phyloP scores from a whole-genome alignment of 2,888 invertebrate species.

The Cenopis cana region DNA sequence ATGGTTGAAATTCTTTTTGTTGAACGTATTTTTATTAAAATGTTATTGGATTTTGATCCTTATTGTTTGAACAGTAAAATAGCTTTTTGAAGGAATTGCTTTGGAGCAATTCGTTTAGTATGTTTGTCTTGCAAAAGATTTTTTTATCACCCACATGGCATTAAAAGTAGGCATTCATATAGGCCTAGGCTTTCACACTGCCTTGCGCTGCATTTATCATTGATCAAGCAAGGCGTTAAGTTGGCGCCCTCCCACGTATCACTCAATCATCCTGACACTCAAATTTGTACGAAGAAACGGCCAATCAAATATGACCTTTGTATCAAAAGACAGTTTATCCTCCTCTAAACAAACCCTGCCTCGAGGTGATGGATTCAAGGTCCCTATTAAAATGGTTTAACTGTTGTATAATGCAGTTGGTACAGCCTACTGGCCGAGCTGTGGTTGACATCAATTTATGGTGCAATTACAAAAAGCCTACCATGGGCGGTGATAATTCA shows the following conservation, averaged over 20 bases:
- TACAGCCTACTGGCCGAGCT: constrained; percentile 31
- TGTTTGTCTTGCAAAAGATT: background rate
- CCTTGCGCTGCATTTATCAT: constrained; percentile 18
- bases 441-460: constrained; percentile 38
- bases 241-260: constrained; percentile 42
- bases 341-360: constrained; percentile 23
- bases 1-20: too few species aligned
- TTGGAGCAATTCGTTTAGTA: too few species aligned
- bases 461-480: constrained; percentile 29
- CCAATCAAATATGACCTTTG: constrained; percentile 40
- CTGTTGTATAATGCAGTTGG: constrained; percentile 7
- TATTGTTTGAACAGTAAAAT: too few species aligned
- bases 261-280: constrained; percentile 42
- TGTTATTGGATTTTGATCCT: too few species aligned
- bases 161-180: constrained; percentile 21
- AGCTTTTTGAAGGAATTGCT: too few species aligned
- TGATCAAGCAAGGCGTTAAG: constrained; percentile 24
- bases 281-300: constrained; percentile 31
- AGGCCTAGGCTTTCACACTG: constrained; percentile 23
- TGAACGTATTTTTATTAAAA: too few species aligned
- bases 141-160: too few species aligned
- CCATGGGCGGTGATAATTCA: constrained; percentile 42
- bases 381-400: constrained; percentile 30
- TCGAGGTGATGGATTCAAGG: constrained; percentile 22
- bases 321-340: constrained; percentile 30